Evolutionary conservation across 2,113 vertebrate species (phyloP).

Genomic region (Scomber scombrus): DNA sequence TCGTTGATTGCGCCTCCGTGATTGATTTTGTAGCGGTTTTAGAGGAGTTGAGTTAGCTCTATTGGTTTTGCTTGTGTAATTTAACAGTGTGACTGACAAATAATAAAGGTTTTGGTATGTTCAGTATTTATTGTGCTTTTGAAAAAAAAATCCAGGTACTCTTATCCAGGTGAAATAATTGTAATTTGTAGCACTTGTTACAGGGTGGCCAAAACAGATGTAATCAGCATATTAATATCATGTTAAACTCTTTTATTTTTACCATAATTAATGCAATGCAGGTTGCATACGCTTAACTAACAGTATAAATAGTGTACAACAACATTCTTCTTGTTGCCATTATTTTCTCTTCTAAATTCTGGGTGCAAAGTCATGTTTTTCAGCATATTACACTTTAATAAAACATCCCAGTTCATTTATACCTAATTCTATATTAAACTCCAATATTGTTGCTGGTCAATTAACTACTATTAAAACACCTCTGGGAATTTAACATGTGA

Average conservation of each 20-base stretch:
- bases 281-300: conserved; percentile 54
- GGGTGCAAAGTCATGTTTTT: conserved; percentile 46
- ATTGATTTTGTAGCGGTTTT: conserved; percentile 37
- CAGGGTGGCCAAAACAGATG: conserved; percentile 81
- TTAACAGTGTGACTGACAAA: conserved; percentile 47
- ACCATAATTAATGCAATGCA: conserved; percentile 63
- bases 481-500: conserved; percentile 72
- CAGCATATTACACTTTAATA: conserved; percentile 19
- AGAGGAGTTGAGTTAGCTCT: conserved; percentile 37
- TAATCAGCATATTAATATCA: conserved; percentile 61
- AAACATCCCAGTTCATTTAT: conserved; percentile 27
- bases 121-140: conserved; percentile 77
- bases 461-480: conserved; percentile 55
- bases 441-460: conserved; percentile 30
- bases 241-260: conserved; percentile 65
- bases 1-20: conserved; percentile 46
- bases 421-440: conserved; percentile 38
- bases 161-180: conserved; percentile 86
- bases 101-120: conserved; percentile 66
- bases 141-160: conserved; percentile 84
- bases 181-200: conserved; percentile 84
- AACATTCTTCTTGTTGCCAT: conserved; percentile 22
- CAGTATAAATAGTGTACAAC: conserved; percentile 67
- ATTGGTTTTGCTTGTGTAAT: conserved; percentile 65
- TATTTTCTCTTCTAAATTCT: conserved; percentile 27